Evolutionary conservation across 37 sponge, comb jelly and placozoan species (phyloP).

Genomic region (Geodia barretti): DNA sequence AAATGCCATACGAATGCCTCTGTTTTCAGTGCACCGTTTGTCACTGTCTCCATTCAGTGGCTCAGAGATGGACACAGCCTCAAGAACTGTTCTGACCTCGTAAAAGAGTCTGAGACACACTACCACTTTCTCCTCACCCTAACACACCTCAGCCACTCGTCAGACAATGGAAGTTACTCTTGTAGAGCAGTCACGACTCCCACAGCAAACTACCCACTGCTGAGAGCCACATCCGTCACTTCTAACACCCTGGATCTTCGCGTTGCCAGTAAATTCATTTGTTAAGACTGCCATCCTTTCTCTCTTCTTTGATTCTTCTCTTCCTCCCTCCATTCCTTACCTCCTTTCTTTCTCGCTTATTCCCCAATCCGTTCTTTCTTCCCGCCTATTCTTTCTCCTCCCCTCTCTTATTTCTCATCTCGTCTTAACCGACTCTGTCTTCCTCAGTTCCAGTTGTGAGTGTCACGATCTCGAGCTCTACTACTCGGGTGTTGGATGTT

Average conservation of each 20-base stretch:
- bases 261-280: not conserved
- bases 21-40: not conserved
- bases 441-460: not conserved
- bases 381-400: no score
- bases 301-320: no score
- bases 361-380: no score
- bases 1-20: not conserved
- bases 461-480: not conserved
- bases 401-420: no score
- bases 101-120: not conserved
- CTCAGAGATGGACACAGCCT: not conserved
- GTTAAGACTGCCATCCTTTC: no score
- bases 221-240: not conserved
- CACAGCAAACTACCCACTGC: not conserved
- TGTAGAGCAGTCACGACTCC: not conserved
- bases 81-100: not conserved
- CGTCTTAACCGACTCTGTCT: no score
- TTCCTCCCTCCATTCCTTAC: no score
- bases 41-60: not conserved
- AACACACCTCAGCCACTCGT: not conserved
- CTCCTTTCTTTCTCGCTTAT: no score
- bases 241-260: not conserved
- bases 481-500: not conserved
- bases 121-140: not conserved
- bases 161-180: not conserved